Base-by-base conservation (phyloP, 1,140 invertebrate species). In the Eriocheir sinensis region DNA sequence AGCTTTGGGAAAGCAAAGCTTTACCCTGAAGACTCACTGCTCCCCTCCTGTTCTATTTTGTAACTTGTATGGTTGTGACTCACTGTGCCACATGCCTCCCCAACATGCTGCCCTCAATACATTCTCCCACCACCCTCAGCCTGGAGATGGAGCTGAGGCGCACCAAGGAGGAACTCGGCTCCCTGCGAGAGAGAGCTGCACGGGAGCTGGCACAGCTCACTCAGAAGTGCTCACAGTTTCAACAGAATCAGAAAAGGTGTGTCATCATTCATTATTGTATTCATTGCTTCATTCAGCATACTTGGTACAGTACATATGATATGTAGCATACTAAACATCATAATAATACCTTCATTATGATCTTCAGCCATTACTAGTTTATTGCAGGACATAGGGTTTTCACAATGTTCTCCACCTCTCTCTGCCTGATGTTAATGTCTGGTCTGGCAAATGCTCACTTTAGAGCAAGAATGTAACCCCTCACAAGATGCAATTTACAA, bases 221-320 rank as follows among this genome's bases (percentile, higher is more conserved):
- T 21, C 86, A 93, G n/a, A 95, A 94, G 34, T 95, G 95, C 93
- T 93, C 93, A 21, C 79, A 44, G 79, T 94, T 95, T 40, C 95
- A 95, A 79, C 91, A 94, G 36, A 95, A 93, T 91, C 93, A 94
- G 86, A 94, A 94, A 41, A 94, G 93, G 95, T 95, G 48, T 44
- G n/a, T 48, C 21, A 79, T n/a, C 17, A 27, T 0, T 30, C 32
- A 0, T 15, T 53, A 34, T 21, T 60, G 32, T 32, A 40, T 2
- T 60, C 6, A 34, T 34, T 4, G 4, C 9, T 27, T 17, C 34
- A 60, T 53, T 30, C 6, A 4, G n/a, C 4, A 60, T 8, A 27
- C 17, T 90, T 4, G 53, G 40, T 38, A n/a, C 30, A 89, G 41
- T 12, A 15, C 12, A 30, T 41, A 89, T 89, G n/a, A n/a, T n/a